Conservation (phyloP, 2,113 vertebrate species). For the Tragelaphus buxtoni region DNA sequence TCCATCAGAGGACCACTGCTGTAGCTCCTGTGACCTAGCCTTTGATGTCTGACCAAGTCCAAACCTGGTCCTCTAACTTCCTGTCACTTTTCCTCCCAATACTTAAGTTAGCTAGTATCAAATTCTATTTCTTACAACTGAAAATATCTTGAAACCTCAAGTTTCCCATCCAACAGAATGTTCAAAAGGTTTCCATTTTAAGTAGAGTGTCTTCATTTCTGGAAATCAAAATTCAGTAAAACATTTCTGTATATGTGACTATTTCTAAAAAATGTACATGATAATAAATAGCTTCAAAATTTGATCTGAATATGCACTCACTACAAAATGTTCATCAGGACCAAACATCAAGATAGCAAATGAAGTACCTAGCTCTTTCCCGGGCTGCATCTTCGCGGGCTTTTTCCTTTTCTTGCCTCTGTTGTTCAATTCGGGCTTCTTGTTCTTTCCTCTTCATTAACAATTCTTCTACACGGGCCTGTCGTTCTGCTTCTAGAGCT, state of each 20-base stretch:
- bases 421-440: constrained; percentile 95
- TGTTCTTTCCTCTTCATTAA: constrained; percentile 92
- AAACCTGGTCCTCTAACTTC: neutral
- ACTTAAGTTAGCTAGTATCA: neutral
- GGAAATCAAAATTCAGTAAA: neutral
- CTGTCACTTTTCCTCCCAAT: neutral
- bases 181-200: neutral
- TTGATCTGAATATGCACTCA: neutral
- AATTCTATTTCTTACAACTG: neutral
- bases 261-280: neutral
- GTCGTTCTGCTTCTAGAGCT: constrained; percentile 93
- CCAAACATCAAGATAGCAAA: neutral
- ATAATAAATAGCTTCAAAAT: neutral
- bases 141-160: neutral
- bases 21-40: neutral
- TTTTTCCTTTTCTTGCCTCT: constrained; percentile 95
- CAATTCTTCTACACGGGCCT: constrained; percentile 96
- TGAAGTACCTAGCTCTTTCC: constrained; percentile 91
- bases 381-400: constrained; percentile 96
- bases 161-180: neutral
- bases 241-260: neutral
- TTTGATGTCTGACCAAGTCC: neutral
- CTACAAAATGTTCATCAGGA: neutral
- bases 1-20: neutral
- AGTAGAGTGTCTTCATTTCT: neutral